Evolutionary conservation across 2,797 vertebrate species (phyloP).

Genomic region (Schizopygopsis pylzovi): DNA sequence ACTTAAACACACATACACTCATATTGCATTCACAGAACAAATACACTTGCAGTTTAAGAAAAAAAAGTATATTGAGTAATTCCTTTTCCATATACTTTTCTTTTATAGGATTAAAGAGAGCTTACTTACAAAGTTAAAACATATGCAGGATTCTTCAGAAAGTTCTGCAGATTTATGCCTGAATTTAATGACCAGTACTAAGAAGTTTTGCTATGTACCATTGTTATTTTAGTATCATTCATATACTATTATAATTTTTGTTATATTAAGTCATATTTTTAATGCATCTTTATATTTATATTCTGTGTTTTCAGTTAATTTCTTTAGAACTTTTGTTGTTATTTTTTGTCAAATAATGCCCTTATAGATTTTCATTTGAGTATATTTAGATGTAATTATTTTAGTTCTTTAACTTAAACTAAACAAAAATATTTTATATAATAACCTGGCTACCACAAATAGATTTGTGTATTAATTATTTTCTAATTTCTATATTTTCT

Average conservation of each 20-base stretch:
- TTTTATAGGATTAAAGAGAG: background rate
- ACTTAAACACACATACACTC: constrained; percentile 37
- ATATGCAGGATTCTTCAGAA: background rate
- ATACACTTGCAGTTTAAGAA: constrained; percentile 10
- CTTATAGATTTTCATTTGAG: too few species aligned
- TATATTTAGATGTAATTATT: background rate
- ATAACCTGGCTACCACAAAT: too few species aligned
- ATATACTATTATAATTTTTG: too few species aligned
- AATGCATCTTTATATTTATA: too few species aligned
- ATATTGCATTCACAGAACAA: constrained; percentile 14
- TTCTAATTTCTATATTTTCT: background rate
- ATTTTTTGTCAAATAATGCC: too few species aligned
- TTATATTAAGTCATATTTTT: too few species aligned
- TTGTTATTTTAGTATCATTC: too few species aligned
- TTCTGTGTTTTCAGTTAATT: too few species aligned
- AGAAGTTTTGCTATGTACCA: background rate
- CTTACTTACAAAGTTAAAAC: background rate
- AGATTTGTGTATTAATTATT: background rate
- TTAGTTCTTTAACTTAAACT: background rate
- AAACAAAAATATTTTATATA: too few species aligned
- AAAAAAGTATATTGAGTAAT: constrained; percentile 12
- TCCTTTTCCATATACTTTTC: constrained; percentile 5
- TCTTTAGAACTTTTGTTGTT: too few species aligned
- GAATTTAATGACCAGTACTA: background rate
- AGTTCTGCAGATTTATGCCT: background rate